Base-by-base conservation (phyloP, 2,113 vertebrate genomes). In the Cyanoramphus novaezelandiae region DNA sequence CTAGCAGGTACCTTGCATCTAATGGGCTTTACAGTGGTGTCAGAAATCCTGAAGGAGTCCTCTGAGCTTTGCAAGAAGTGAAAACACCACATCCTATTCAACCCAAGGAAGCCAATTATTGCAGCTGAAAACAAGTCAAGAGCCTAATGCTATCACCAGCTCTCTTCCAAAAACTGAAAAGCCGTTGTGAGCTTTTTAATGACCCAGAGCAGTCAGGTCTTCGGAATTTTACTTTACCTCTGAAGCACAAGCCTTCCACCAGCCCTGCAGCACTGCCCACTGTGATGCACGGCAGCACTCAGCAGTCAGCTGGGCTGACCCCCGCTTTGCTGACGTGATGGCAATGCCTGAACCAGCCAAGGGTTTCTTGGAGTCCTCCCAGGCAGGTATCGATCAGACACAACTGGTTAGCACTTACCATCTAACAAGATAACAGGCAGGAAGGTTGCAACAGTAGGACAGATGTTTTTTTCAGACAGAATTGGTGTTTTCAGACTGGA, bases 251-350 rank as follows among this genome's bases (percentile, higher is more conserved):
- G 21, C 2, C 25, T 41, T 63, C 28, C 46, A 63, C 8, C 9
- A 46, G 35, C 35, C 20, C 68, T 59, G 17, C 44, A 67, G 33
- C 49, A 3, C 29, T 81, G 21, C 27, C 59, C 2, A 1, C 23
- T 0, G 0, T 0, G 0, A 41, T 13, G 52, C 65, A 18, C 6
- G 1, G 27, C 29, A 27, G 17, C 50, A 12, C 53, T 31, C 19
- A 1, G 31, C 28, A 27, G 47, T 43, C 13, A 14, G 47, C 28
- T 72, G 52, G 44, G 28, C 35, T 77, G n/a, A 62, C 12, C 13
- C 5, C 47, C 13, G 28, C 28, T 44, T 55, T 55, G 6, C 47
- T 67, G 59, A 57, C 1, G 6, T 2, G 4, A 53, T 3, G 2
- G 29, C 29, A 46, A 14, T 0, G 0, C 37, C 82, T 75, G 82